phyloP scores from a whole-genome alignment of 2,888 invertebrate genomes.

The Apantesis nais region DNA sequence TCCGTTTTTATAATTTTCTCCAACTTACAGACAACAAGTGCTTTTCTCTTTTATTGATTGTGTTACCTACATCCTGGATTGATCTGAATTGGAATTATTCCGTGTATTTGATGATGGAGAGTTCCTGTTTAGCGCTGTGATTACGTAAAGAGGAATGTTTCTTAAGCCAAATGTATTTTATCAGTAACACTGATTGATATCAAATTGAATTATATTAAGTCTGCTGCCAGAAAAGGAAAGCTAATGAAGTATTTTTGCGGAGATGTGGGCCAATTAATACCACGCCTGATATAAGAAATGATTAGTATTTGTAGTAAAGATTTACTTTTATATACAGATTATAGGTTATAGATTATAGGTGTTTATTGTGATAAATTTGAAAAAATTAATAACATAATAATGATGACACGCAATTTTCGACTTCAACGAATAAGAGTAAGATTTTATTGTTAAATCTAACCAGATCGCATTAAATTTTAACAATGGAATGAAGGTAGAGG shows the following conservation, averaged over 20 bases:
- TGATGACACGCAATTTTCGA: neutral
- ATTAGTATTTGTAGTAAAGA: too few species aligned
- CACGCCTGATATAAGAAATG: too few species aligned
- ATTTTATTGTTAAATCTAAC: too few species aligned
- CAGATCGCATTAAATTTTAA: too few species aligned
- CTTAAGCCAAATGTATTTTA: constrained; percentile 1
- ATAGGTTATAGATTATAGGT: too few species aligned
- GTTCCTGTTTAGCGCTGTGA: constrained; percentile 10
- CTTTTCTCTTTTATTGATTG: constrained; percentile 42
- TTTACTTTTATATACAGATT: too few species aligned
- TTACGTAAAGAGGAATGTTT: neutral
- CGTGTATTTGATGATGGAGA: constrained; percentile 15
- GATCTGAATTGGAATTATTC: constrained; percentile 28
- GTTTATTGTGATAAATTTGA: too few species aligned
- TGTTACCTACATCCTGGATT: constrained; percentile 31
- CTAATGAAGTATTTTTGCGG: neutral
- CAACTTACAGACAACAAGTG: constrained; percentile 54
- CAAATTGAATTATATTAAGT: neutral
- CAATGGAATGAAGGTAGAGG: too few species aligned
- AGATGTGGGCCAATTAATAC: neutral
- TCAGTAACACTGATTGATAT: neutral
- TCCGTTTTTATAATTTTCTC: constrained; percentile 69
- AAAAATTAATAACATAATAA: too few species aligned
- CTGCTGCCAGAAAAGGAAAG: neutral
- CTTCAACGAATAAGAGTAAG: too few species aligned